Percentiles rank a stretch among this genome's conserved stretches.
phyloP scores from a whole-genome alignment of 1,140 invertebrate genomes.

The Eumeta japonica region DNA sequence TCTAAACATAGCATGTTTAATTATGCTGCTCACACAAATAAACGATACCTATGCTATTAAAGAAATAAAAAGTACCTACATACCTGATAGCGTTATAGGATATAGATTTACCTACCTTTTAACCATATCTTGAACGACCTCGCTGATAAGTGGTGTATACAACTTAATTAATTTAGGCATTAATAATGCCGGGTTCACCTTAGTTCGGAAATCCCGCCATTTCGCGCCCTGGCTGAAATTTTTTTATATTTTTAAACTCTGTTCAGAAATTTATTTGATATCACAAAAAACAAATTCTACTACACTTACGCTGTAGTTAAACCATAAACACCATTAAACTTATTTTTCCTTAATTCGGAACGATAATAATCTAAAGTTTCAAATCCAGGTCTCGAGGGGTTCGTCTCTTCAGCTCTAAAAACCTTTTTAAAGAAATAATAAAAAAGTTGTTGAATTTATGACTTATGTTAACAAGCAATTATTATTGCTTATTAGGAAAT shows the following conservation, averaged over 20 bases:
- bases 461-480: no score
- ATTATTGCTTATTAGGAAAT: no score
- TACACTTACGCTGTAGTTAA: constrained; percentile 34
- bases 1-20: no score
- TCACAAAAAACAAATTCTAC: constrained; percentile 1
- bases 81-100: no score
- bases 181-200: constrained; percentile 39
- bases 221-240: constrained; percentile 31
- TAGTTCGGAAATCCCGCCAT: constrained; percentile 40
- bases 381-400: constrained; percentile 32
- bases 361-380: constrained; percentile 30
- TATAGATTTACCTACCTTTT: constrained; percentile 18
- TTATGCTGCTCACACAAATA: no score
- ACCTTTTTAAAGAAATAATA: constrained; percentile 18
- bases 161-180: constrained; percentile 41
- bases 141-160: constrained; percentile 28
- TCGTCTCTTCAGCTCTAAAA: constrained; percentile 29
- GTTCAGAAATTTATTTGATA: neutral
- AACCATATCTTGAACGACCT: constrained; percentile 31
- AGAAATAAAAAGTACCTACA: no score
- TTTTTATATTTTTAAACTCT: no score
- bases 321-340: constrained; percentile 26
- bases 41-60: no score
- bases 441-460: neutral
- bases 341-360: constrained; percentile 22